Conservation (phyloP, 2,888 invertebrate species). For the Protophormia terraenovae region DNA sequence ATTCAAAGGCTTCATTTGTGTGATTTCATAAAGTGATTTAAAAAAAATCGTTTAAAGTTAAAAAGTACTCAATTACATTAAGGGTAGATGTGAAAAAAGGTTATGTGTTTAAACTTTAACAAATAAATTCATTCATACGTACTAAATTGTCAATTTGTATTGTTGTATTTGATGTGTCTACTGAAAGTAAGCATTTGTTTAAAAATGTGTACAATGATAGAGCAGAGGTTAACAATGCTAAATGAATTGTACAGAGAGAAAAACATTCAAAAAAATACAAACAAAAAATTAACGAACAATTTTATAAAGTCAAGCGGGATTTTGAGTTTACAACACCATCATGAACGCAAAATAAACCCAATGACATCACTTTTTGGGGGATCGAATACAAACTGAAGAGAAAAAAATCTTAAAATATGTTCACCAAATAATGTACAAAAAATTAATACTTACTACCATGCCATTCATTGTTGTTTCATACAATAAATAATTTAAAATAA, state of each 20-base stretch:
- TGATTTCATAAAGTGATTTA: too few relatives aligned
- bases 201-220: neutral
- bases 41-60: too few relatives aligned
- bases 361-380: constrained; percentile 43
- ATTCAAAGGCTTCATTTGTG: too few relatives aligned
- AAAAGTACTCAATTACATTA: neutral
- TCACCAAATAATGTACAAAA: neutral
- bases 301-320: constrained; percentile 11
- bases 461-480: neutral
- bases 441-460: too few relatives aligned
- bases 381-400: neutral
- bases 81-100: neutral
- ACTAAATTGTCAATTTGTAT: neutral
- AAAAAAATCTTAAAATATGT: neutral
- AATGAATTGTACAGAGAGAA: constrained; percentile 33
- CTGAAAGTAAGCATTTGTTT: neutral
- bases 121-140: neutral
- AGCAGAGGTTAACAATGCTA: constrained; percentile 43
- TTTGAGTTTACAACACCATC: neutral
- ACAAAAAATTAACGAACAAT: neutral
- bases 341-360: constrained; percentile 15
- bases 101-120: neutral
- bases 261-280: neutral
- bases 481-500: neutral
- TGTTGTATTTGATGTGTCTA: too few relatives aligned